phyloP scores from a whole-genome alignment of 2,888 invertebrate genomes.

The Terebella lapidaria region DNA sequence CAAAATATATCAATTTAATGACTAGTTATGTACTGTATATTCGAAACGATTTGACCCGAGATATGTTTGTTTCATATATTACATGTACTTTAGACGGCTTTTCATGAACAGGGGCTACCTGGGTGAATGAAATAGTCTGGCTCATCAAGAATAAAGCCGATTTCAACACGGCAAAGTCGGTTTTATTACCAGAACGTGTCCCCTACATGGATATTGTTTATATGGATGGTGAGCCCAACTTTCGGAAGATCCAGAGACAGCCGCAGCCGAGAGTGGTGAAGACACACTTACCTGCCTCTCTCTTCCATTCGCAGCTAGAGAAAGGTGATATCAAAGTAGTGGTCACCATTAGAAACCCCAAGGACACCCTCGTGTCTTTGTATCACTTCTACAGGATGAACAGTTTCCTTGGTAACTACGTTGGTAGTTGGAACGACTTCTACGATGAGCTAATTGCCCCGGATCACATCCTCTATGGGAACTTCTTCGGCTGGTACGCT shows the following conservation, averaged over 20 bases:
- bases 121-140: not conserved
- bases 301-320: conserved; percentile 1
- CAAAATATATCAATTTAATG: too few species aligned
- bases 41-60: too few species aligned
- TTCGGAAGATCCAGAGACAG: not conserved
- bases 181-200: not conserved
- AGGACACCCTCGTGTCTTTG: conserved; percentile 15
- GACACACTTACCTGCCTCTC: conserved; percentile 6
- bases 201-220: too few species aligned
- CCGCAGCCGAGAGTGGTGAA: conserved; percentile 2
- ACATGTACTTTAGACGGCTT: too few species aligned
- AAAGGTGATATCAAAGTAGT: conserved; percentile 1
- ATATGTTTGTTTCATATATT: too few species aligned
- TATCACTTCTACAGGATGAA: conserved; percentile 16
- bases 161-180: not conserved
- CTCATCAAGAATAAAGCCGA: not conserved
- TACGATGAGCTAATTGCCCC: conserved; percentile 7
- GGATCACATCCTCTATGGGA: conserved; percentile 6
- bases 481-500: conserved; percentile 7
- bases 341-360: conserved; percentile 16
- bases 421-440: conserved; percentile 14
- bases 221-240: not conserved
- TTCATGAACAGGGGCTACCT: too few species aligned
- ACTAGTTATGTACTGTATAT: too few species aligned
- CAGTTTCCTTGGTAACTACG: conserved; percentile 4